These are phyloP conservation scores for Somateria mollissima DNA, from an alignment of 2,797 vertebrate genomes.

Conservation along the genomic window DNA sequence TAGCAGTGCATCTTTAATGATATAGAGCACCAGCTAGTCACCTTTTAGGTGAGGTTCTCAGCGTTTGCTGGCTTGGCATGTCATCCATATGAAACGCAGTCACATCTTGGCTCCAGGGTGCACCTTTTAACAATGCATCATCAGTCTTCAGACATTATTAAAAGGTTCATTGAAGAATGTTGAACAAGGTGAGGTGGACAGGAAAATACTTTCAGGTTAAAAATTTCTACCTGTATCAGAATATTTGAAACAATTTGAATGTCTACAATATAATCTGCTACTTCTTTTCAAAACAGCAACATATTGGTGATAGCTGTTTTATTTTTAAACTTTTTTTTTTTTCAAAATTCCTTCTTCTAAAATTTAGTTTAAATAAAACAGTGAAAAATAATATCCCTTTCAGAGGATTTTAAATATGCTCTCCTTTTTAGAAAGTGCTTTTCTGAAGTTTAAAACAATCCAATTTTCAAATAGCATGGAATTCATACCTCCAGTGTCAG, in stretches of 20 bases:
- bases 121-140: background rate
- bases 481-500: background rate
- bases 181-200: background rate
- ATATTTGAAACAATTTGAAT: background rate
- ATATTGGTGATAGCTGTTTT: fast-evolving
- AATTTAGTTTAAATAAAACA: background rate
- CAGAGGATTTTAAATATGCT: background rate
- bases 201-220: background rate
- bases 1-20: background rate
- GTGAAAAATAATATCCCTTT: background rate
- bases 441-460: background rate
- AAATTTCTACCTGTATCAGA: background rate
- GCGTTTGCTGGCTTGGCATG: background rate
- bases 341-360: background rate
- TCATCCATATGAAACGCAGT: background rate
- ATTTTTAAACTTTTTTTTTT: background rate
- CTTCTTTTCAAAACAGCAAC: background rate
- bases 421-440: background rate
- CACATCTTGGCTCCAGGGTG: background rate
- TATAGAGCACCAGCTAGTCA: background rate
- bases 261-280: background rate
- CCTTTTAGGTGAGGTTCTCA: background rate
- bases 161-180: background rate
- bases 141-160: background rate
- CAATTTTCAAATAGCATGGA: background rate